Evolutionary conservation across 2,888 invertebrate genomes (phyloP), one percentile per base, ranked within the genome.

Genomic region (Archips crataeganus): DNA sequence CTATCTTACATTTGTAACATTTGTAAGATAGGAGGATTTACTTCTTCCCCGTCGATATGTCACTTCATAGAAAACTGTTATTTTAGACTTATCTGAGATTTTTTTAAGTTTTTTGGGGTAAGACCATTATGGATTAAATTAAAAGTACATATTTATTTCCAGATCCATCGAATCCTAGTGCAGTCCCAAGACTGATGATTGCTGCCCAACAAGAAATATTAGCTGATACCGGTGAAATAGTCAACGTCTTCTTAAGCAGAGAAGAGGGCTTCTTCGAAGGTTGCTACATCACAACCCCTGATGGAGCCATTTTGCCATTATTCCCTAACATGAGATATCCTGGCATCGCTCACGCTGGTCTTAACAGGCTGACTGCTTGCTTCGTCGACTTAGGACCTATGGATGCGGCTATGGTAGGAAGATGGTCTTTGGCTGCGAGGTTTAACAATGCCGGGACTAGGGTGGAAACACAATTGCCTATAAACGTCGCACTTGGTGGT

Each of bases 231-330:
- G 83, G 83, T 15, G 80, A 80, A 2, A 79, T 75, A n/a, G 74
- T 85, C 3, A 75, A 79, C 13, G 80, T 87, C 4, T 81, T 79
- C 0, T 80, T 88, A 3, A 39, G 15, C 10, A 59, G 70, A 32
- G 80, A 80, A 0, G 3, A 2, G 13, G 80, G 79, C 0, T 39
- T 64, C 2, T 69, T 81, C 1, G 45, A 77, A 4, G 77, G 81
- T 2, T 89, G 89, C 62, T 86, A 85, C 74, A 78, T 88, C 23
- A 71, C 87, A 6, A 88, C 88, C 3, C 88, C 87, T 0, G 67
- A 77, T n/a, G 85, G 82, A 77, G 85, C 76, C 76, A 79, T 76
- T 13, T 65, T 81, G n/a, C 70, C 74, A 2, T 13, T 81, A n/a
- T 75, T 62, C 32, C 42, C 82, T n/a, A 77, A 82, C 49, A 81